A percentile compares a stretch with the other conserved stretches of the same genome.
These are phyloP conservation scores for Ephydatia muelleri DNA, from an alignment of 37 sponge, comb jelly and placozoan species.

Conservation along the genomic window DNA sequence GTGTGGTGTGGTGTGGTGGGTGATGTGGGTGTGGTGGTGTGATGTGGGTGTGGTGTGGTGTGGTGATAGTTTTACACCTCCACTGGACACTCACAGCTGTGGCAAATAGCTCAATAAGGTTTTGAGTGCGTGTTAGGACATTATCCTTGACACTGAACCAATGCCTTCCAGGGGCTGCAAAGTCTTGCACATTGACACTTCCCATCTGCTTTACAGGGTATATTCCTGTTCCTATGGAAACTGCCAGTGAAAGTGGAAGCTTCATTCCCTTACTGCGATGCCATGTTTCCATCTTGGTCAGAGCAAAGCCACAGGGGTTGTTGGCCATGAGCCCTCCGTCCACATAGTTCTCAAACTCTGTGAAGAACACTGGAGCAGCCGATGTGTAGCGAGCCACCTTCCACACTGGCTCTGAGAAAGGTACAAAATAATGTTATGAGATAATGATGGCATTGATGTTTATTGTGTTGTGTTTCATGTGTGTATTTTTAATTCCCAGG, in stretches of 20 bases:
- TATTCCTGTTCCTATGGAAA: slow-evolving; percentile 28
- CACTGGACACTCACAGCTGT: not conserved
- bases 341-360: slow-evolving; percentile 61
- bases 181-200: not conserved
- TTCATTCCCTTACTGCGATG: not conserved
- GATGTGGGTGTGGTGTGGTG: not conserved
- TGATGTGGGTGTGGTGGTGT: not conserved
- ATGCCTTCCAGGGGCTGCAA: not conserved
- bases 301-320: slow-evolving; percentile 52
- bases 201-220: not conserved
- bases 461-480: not conserved
- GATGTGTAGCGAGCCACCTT: slow-evolving; percentile 56
- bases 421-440: not conserved
- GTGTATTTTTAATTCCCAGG: not conserved
- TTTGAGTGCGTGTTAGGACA: not conserved
- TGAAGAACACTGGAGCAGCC: slow-evolving; percentile 62
- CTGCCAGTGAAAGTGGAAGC: slow-evolving; percentile 21
- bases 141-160: not conserved
- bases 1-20: not conserved
- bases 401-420: slow-evolving; percentile 48
- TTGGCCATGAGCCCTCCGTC: slow-evolving; percentile 69
- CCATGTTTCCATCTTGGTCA: slow-evolving; percentile 36
- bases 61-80: not conserved
- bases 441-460: not conserved
- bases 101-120: not conserved